Conservation (phyloP, 2,797 vertebrate genomes). For the Enteromius paludinosus region DNA sequence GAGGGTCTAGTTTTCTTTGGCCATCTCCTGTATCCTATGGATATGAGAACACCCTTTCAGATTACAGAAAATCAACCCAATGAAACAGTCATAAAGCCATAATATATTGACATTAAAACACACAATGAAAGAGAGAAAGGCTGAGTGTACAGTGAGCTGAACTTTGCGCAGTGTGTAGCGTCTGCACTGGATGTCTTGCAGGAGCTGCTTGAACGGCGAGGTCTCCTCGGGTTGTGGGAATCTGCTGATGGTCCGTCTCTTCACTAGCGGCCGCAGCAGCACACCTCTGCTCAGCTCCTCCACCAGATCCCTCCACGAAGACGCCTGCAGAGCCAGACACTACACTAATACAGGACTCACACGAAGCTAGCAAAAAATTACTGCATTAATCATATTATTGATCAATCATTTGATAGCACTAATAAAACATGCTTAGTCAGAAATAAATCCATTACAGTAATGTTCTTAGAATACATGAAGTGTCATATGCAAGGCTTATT, state of each 20-base stretch:
- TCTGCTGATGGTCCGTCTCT: rapidly evolving
- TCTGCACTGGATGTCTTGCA: constrained; percentile 74
- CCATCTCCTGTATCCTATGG: constrained; percentile 19
- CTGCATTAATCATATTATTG: too few relatives aligned
- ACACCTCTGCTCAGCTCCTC: constrained; percentile 70
- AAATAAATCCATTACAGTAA: too few relatives aligned
- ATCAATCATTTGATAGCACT: too few relatives aligned
- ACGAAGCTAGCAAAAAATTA: too few relatives aligned
- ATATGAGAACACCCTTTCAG: background rate
- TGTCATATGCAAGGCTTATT: too few relatives aligned
- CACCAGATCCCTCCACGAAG: constrained; percentile 64
- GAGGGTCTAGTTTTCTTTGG: constrained; percentile 33
- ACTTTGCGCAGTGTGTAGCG: constrained; percentile 75
- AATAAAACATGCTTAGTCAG: background rate
- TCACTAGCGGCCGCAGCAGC: constrained; percentile 55
- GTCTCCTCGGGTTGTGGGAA: background rate
- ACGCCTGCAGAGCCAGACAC: constrained; percentile 25
- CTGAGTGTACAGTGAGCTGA: constrained; percentile 57
- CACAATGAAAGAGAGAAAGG: too few relatives aligned
- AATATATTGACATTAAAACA: background rate
- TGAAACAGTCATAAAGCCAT: background rate
- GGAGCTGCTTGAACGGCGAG: constrained; percentile 69
- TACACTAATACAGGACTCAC: too few relatives aligned
- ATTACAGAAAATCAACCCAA: background rate
- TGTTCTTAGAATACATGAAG: too few relatives aligned